Conservation (phyloP, 1,140 invertebrate species). For the Philopotamus ludificatus region DNA sequence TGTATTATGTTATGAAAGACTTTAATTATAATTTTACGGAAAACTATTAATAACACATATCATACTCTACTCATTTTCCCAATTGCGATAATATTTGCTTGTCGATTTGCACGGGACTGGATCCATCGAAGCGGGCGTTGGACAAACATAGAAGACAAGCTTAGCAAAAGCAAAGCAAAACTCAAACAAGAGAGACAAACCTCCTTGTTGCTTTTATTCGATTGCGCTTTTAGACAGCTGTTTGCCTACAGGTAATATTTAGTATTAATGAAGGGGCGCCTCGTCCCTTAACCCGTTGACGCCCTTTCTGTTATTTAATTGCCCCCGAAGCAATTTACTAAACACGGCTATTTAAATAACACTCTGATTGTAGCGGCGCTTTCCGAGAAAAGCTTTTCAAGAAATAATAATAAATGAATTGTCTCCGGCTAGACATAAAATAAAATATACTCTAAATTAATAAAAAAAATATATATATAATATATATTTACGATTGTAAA, state of each 20-base stretch:
- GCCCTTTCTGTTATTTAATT: conserved; percentile 4
- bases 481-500: neutral
- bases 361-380: neutral
- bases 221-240: conserved; percentile 1
- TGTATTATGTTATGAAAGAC: no score
- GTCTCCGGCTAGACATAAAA: no score
- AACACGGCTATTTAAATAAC: conserved; percentile 11
- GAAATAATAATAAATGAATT: neutral
- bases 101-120: neutral
- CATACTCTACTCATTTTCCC: no score
- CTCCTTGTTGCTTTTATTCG: neutral
- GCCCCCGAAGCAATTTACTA: conserved; percentile 6
- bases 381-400: neutral
- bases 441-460: neutral
- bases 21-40: no score
- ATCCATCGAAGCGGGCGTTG: neutral
- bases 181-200: neutral
- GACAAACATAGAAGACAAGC: neutral
- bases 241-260: neutral
- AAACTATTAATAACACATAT: no score
- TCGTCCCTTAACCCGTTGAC: neutral
- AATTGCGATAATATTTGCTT: no score
- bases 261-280: neutral
- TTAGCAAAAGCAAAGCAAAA: neutral
- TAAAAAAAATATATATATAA: neutral